Conservation (phyloP, 2,113 vertebrate genomes). For the Numenius arquata region DNA sequence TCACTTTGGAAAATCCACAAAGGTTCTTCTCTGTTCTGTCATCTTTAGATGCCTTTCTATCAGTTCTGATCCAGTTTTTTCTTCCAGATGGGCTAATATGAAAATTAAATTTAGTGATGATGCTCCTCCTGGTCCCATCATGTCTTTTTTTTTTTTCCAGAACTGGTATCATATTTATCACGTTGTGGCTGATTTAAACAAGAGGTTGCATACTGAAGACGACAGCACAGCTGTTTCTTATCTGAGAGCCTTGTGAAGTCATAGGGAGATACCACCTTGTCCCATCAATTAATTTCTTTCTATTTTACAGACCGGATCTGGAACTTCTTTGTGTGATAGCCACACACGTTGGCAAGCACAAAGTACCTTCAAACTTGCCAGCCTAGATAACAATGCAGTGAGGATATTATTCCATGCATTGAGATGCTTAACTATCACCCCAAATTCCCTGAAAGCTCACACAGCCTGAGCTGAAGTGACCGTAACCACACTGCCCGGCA, state of each 20-base stretch:
- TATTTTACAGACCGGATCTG: neutral
- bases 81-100: neutral
- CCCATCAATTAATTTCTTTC: neutral
- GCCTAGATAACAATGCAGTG: neutral
- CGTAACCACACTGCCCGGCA: neutral
- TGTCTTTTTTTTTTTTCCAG: neutral
- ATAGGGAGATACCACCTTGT: neutral
- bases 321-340: neutral
- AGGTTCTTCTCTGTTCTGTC: neutral
- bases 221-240: neutral
- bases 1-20: neutral
- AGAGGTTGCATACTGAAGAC: neutral
- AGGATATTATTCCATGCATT: neutral
- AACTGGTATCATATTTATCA: neutral
- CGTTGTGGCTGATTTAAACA: neutral
- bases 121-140: neutral
- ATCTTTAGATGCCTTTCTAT: neutral
- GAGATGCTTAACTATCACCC: neutral
- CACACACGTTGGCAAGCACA: neutral
- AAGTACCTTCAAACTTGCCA: neutral
- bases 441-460: neutral
- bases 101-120: neutral
- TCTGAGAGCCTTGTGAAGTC: neutral
- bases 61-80: neutral
- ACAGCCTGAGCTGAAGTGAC: neutral